Conservation (phyloP, 2,888 invertebrate genomes). For the Nysson spinosus region DNA sequence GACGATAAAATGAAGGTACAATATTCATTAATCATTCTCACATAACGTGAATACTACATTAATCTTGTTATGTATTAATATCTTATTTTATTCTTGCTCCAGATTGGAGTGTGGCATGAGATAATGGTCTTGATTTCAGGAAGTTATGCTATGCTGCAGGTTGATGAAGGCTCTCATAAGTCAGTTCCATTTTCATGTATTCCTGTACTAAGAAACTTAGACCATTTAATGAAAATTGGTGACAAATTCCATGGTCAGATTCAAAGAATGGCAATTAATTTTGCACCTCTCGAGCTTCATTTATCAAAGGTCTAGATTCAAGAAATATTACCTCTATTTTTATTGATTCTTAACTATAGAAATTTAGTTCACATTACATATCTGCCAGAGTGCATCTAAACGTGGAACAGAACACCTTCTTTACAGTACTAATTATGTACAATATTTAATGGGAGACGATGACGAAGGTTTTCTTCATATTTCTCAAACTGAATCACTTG, state of each 20-base stretch:
- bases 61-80: background rate
- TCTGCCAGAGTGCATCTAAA: too few relatives aligned
- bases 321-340: too few relatives aligned
- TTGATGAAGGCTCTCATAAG: constrained; percentile 76
- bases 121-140: constrained; percentile 76
- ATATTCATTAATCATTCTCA: too few relatives aligned
- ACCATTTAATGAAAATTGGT: constrained; percentile 76
- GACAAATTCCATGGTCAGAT: constrained; percentile 78
- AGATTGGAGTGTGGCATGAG: constrained; percentile 78
- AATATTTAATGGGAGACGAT: constrained; percentile 75
- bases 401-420: too few relatives aligned
- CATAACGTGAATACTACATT: too few relatives aligned
- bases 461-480: constrained; percentile 77
- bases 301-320: constrained; percentile 50
- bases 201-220: constrained; percentile 75
- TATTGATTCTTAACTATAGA: too few relatives aligned
- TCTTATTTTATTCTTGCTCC: background rate
- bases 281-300: constrained; percentile 75
- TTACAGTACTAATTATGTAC: constrained; percentile 74
- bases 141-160: constrained; percentile 74
- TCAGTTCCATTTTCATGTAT: constrained; percentile 75
- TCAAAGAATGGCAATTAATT: constrained; percentile 78
- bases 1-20: constrained; percentile 41
- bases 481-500: constrained; percentile 75
- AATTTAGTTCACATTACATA: too few relatives aligned